Conservation (phyloP, 1,140 invertebrate species). For the Lanistes nyassanus region DNA sequence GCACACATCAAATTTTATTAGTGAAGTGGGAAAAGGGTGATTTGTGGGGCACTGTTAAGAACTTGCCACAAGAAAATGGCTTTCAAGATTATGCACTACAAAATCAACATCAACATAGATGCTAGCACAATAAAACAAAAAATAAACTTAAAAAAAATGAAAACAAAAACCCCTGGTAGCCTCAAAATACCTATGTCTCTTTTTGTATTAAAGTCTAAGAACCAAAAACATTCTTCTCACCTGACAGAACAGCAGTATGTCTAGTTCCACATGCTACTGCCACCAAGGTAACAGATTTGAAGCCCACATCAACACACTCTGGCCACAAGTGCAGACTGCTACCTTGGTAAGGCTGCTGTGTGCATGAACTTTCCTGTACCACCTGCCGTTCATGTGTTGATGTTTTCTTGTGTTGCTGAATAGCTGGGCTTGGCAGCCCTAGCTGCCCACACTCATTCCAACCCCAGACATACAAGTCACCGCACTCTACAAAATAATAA, state of each 20-base stretch:
- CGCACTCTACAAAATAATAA: background rate
- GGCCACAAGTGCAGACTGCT: background rate
- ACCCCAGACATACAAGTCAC: background rate
- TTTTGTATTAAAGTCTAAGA: too few relatives aligned
- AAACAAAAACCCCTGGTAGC: too few relatives aligned
- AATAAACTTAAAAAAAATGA: too few relatives aligned
- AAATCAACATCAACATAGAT: too few relatives aligned
- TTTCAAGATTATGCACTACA: too few relatives aligned
- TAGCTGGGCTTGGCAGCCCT: background rate
- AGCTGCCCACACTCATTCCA: slow-evolving; percentile 11
- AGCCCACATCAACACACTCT: background rate
- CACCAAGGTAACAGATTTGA: background rate
- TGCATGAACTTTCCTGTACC: background rate
- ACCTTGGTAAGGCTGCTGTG: background rate
- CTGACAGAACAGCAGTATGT: background rate
- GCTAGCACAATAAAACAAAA: too few relatives aligned
- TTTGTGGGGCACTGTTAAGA: too few relatives aligned
- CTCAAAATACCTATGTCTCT: too few relatives aligned
- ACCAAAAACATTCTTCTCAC: background rate
- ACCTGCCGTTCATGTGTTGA: background rate
- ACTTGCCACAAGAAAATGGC: too few relatives aligned
- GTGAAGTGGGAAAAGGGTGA: too few relatives aligned
- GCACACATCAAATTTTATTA: too few relatives aligned
- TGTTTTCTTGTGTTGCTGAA: background rate
- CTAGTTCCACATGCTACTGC: background rate